Percentiles rank a stretch among this genome's conserved stretches.
phyloP scores from a whole-genome alignment of 1,140 invertebrate species.

The Ceratina japonica region DNA sequence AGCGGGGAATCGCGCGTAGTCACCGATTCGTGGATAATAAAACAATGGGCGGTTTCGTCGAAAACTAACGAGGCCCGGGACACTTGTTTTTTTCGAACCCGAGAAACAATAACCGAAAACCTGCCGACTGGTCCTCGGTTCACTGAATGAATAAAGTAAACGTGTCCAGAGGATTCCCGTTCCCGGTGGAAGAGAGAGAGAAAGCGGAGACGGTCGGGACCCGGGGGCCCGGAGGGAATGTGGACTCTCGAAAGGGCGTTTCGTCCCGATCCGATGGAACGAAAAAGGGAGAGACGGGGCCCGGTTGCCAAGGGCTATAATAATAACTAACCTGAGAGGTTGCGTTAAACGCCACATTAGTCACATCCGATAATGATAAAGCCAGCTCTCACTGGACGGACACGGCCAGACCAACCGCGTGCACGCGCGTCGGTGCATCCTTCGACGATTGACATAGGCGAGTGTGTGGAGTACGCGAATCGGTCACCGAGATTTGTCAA shows the following conservation, averaged over 20 bases:
- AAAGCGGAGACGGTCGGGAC: neutral
- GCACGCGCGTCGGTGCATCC: slow-evolving; percentile 15
- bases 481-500: neutral
- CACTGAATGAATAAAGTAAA: slow-evolving; percentile 58
- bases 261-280: slow-evolving; percentile 39
- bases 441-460: slow-evolving; percentile 30
- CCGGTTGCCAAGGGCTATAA: slow-evolving; percentile 72
- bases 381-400: slow-evolving; percentile 65
- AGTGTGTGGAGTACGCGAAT: slow-evolving; percentile 22
- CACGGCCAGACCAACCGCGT: slow-evolving; percentile 60
- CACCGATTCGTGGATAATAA: slow-evolving; percentile 28
- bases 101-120: slow-evolving; percentile 60
- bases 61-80: slow-evolving; percentile 37
- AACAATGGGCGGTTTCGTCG: slow-evolving; percentile 39
- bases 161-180: slow-evolving; percentile 29
- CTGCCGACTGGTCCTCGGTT: slow-evolving; percentile 43
- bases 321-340: slow-evolving; percentile 74
- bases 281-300: slow-evolving; percentile 39
- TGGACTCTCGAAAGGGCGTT: slow-evolving; percentile 58
- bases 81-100: slow-evolving; percentile 38
- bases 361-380: slow-evolving; percentile 75
- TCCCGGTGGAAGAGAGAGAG: neutral
- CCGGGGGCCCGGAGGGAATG: slow-evolving; percentile 41
- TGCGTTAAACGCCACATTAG: slow-evolving; percentile 74
- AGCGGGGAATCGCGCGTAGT: neutral